A percentile compares a stretch with the other conserved stretches of the same genome.
Evolutionary conservation across 2,113 vertebrate genomes (phyloP).

Genomic region (Blennius ocellaris): DNA sequence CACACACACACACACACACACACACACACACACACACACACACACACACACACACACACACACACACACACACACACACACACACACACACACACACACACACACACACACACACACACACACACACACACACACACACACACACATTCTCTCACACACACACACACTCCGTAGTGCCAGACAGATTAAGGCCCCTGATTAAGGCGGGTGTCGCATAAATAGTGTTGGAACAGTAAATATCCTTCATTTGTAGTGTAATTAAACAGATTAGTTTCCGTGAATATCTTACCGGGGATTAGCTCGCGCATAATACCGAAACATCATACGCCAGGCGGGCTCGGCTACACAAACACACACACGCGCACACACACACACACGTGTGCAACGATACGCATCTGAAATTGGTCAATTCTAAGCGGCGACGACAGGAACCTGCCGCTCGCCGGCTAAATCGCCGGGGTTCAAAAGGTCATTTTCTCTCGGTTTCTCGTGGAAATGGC

Average conservation of each 20-base stretch:
- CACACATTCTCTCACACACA: conserved; percentile 13
- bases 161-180: conserved; percentile 45
- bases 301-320: conserved; percentile 35
- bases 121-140: conserved; percentile 22
- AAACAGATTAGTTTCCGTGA: conserved; percentile 78
- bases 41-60: no score
- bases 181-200: conserved; percentile 73
- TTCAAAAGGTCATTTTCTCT: no score
- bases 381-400: no score
- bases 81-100: conserved; percentile 38
- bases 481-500: no score
- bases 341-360: conserved; percentile 37
- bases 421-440: conserved; percentile 35
- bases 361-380: conserved; percentile 24
- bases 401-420: no score
- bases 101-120: conserved; percentile 5
- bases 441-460: conserved; percentile 1
- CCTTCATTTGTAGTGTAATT: conserved; percentile 79
- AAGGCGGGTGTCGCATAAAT: conserved; percentile 63
- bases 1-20: no score
- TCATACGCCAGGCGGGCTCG: conserved; percentile 23
- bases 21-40: no score
- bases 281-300: conserved; percentile 77
- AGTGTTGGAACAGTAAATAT: conserved; percentile 77
- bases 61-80: conserved; percentile 48